Evolutionary conservation across 2,797 vertebrate genomes (phyloP).

Genomic region (Dendrocincla tyrannina): DNA sequence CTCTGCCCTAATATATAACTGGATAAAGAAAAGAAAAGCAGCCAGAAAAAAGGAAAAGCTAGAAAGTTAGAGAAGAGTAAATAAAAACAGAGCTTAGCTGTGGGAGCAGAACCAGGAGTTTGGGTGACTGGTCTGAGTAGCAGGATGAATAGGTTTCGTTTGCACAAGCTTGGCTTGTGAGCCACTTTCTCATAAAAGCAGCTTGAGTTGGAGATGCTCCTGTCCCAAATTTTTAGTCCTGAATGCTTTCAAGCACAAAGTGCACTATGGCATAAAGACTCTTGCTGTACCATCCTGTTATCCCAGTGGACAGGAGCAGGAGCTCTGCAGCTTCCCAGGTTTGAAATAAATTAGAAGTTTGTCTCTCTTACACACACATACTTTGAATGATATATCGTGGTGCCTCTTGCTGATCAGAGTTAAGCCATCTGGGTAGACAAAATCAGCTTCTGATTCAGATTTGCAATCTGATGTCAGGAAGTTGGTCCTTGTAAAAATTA

Average conservation of each 20-base stretch:
- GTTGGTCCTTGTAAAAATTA: neutral
- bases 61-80: neutral
- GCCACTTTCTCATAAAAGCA: constrained; percentile 37
- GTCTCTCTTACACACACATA: neutral
- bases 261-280: neutral
- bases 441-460: neutral
- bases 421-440: neutral
- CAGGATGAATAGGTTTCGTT: constrained; percentile 33
- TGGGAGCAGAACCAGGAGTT: constrained; percentile 3
- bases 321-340: neutral
- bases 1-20: neutral
- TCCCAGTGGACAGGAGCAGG: neutral
- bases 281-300: neutral
- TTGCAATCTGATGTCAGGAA: neutral
- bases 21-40: neutral
- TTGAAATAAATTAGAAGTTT: neutral
- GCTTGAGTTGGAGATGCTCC: constrained; percentile 4
- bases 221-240: constrained; percentile 14
- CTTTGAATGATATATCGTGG: neutral
- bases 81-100: neutral
- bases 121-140: neutral
- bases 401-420: neutral
- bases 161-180: constrained; percentile 24
- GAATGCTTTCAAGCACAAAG: constrained; percentile 10
- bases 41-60: neutral